Conservation (phyloP, 1,140 invertebrate genomes). For the Trichoplusia ni region DNA sequence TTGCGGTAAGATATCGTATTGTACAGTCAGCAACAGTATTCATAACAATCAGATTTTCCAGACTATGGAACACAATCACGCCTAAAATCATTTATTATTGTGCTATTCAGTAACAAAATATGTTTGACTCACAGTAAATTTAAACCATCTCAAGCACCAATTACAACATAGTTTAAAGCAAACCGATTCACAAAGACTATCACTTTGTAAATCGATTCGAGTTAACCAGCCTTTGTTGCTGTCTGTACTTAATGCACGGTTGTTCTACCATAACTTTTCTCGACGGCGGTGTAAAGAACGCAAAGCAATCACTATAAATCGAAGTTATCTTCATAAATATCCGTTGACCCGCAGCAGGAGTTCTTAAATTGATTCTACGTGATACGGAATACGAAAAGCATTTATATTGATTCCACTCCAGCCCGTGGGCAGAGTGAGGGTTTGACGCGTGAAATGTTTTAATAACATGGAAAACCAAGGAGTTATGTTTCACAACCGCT, state of each 20-base stretch:
- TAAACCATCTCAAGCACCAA: too few relatives aligned
- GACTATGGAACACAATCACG: too few relatives aligned
- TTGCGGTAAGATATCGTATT: constrained; percentile 5
- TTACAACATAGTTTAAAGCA: too few relatives aligned
- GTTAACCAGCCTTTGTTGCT: too few relatives aligned
- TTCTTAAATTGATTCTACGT: constrained; percentile 75
- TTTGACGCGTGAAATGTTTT: constrained; percentile 26
- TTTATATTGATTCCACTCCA: constrained; percentile 50
- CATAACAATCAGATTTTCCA: too few relatives aligned
- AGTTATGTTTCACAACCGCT: neutral
- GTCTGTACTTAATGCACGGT: neutral
- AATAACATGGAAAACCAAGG: constrained; percentile 11
- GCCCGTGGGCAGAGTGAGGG: constrained; percentile 5
- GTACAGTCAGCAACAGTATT: too few relatives aligned
- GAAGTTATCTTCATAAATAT: constrained; percentile 71
- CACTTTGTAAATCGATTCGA: neutral
- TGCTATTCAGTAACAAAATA: too few relatives aligned
- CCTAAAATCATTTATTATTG: too few relatives aligned
- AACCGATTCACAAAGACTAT: neutral
- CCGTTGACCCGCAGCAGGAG: constrained; percentile 66
- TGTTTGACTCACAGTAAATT: too few relatives aligned
- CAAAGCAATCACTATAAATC: constrained; percentile 56
- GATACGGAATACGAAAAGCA: constrained; percentile 63
- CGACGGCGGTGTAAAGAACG: constrained; percentile 16
- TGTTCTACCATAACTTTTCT: constrained; percentile 17